Base-by-base conservation (phyloP, 2,888 invertebrate genomes). In the Platycnemis pennipes region DNA sequence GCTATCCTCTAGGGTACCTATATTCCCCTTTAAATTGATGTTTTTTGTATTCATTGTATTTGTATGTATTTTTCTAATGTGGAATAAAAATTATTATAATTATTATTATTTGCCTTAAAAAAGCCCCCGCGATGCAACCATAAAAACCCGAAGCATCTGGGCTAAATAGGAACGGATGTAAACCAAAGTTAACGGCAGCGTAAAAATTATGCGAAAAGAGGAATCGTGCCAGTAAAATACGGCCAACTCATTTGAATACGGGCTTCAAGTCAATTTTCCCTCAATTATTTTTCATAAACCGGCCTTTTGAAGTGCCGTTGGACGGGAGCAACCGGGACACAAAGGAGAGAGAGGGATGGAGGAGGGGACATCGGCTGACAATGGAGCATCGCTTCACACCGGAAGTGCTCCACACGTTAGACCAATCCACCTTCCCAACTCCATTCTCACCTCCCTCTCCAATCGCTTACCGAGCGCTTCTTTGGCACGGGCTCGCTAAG, bases 401-500 rank as follows among this genome's bases (percentile, higher is more conserved):
- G 87, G 87, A 87, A 87, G 87, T 87, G 46, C 87, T n/a, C 44
- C 87, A n/a, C 46, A 46, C 87, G 87, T 37, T 13, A 13, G 13
- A 37, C 11, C 37, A 26, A 45, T 26, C 31, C 22, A 3, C 37
- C 87, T 8, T n/a, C 31, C 87, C 45, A 4, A 45, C 46, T 46
- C 45, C 87, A 87, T 87, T 87, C 87, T 87, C 87, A 87, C 87
- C 87, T 87, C 46, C 87, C 22, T 45, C 46, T 8, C 46, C 46
- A 13, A 37, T 45, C 22, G n/a, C n/a, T 19, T 11, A 1, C 2
- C 77, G 31, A 31, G n/a, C 11, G 37, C 77, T 31, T n/a, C 46
- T 87, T 87, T 87, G 87, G 87, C 87, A 46, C 87, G 46, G 46
- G 87, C n/a, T 45, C 46, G 87, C 87, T 45, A 87, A 56, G 46